Evolutionary conservation across 2,113 vertebrate genomes (phyloP).

Genomic region (Stictonetta naevosa): DNA sequence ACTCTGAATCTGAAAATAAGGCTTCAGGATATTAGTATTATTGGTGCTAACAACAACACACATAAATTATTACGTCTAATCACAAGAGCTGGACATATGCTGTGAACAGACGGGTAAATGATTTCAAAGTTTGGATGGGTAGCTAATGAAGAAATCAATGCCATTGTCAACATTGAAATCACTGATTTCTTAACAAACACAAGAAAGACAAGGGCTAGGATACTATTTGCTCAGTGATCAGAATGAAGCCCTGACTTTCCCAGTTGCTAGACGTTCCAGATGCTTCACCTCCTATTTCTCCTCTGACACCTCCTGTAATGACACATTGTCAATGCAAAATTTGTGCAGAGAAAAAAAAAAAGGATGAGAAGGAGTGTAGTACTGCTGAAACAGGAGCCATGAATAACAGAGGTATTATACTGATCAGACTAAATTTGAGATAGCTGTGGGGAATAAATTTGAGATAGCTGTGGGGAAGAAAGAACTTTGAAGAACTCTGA

Average conservation of each 20-base stretch:
- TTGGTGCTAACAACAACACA: not conserved
- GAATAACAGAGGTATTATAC: not conserved
- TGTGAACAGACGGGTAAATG: not conserved
- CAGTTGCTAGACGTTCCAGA: not conserved
- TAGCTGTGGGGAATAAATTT: not conserved
- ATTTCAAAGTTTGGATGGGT: not conserved
- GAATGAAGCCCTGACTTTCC: not conserved
- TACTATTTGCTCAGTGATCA: not conserved
- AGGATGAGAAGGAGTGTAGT: not conserved
- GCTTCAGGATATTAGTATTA: not conserved
- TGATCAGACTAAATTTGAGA: not conserved
- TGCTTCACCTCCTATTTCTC: not conserved
- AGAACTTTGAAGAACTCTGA: not conserved
- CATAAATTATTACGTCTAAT: not conserved
- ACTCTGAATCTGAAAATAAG: not conserved
- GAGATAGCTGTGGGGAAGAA: not conserved
- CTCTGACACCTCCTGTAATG: not conserved
- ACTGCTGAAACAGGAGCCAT: not conserved
- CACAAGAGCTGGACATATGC: rapidly evolving
- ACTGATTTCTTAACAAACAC: not conserved
- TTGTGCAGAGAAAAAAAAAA: not conserved
- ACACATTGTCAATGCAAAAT: not conserved
- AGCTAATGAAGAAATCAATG: not conserved
- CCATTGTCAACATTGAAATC: not conserved
- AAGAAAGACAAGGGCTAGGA: not conserved